Conservation (phyloP, 2,113 vertebrate genomes). For the Tachysurus fulvidraco region DNA sequence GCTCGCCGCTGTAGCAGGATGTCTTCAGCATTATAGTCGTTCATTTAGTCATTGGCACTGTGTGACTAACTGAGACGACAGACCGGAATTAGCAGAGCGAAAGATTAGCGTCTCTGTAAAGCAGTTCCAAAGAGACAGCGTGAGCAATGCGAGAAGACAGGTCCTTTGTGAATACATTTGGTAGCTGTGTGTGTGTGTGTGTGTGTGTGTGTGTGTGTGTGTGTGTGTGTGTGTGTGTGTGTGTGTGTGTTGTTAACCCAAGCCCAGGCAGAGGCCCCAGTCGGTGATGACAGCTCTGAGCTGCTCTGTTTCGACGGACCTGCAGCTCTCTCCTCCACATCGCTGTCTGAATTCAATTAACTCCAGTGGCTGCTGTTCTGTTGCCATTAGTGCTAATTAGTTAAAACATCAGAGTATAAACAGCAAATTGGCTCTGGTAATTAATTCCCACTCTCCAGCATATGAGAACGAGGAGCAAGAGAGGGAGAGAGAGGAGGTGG, state of each 20-base stretch:
- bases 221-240: slow-evolving; percentile 23
- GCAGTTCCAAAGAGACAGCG: slow-evolving; percentile 16
- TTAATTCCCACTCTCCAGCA: slow-evolving; percentile 93
- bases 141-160: slow-evolving; percentile 34
- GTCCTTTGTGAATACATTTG: slow-evolving; percentile 43
- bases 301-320: slow-evolving; percentile 65
- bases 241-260: slow-evolving; percentile 45
- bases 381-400: slow-evolving; percentile 99
- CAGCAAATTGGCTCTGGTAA: slow-evolving; percentile 99
- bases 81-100: slow-evolving; percentile 31
- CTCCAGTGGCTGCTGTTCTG: slow-evolving; percentile 90
- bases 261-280: slow-evolving; percentile 29
- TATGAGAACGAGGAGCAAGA: slow-evolving; percentile 71
- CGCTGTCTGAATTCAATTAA: slow-evolving; percentile 92
- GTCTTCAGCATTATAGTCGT: slow-evolving; percentile 18
- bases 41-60: slow-evolving; percentile 16
- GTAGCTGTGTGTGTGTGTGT: background rate
- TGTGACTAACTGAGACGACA: slow-evolving; percentile 25
- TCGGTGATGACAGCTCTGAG: slow-evolving; percentile 52
- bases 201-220: background rate
- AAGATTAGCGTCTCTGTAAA: slow-evolving; percentile 31
- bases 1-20: slow-evolving; percentile 55
- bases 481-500: slow-evolving; percentile 52
- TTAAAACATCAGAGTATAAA: slow-evolving; percentile 99
- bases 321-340: slow-evolving; percentile 69